phyloP scores from a whole-genome alignment of 2,113 vertebrate genomes.

The Vombatus ursinus region DNA sequence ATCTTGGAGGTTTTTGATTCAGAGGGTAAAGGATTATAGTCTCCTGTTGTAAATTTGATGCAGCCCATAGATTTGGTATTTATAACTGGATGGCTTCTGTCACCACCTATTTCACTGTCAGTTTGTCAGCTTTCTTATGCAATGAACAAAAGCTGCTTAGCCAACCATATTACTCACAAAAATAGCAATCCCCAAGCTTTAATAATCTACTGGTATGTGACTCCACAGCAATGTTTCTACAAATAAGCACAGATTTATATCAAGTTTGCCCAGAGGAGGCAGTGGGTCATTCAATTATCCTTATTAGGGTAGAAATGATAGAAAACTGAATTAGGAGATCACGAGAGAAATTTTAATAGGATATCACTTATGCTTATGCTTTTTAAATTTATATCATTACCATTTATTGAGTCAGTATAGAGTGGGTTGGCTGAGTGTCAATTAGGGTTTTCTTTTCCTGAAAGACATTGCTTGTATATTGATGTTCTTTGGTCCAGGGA shows the following conservation, averaged over 20 bases:
- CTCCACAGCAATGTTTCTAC: slow-evolving; percentile 17
- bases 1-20: slow-evolving; percentile 16
- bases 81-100: slow-evolving; percentile 36
- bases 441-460: neutral
- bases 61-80: slow-evolving; percentile 5
- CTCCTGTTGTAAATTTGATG: slow-evolving; percentile 22
- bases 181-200: neutral
- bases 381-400: slow-evolving; percentile 18
- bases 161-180: neutral
- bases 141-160: neutral
- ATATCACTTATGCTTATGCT: neutral
- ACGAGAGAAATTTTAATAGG: slow-evolving; percentile 10
- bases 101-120: slow-evolving; percentile 52
- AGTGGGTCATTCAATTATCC: neutral
- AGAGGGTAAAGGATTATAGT: neutral
- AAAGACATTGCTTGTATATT: neutral
- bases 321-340: slow-evolving; percentile 29
- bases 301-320: slow-evolving; percentile 18
- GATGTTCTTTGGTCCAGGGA: neutral
- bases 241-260: neutral
- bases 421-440: neutral
- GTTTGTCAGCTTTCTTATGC: neutral
- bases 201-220: neutral
- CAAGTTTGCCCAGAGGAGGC: neutral
- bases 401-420: slow-evolving; percentile 27